Base-by-base conservation (phyloP, 2,113 vertebrate genomes). In the Rhinolophus sinicus region DNA sequence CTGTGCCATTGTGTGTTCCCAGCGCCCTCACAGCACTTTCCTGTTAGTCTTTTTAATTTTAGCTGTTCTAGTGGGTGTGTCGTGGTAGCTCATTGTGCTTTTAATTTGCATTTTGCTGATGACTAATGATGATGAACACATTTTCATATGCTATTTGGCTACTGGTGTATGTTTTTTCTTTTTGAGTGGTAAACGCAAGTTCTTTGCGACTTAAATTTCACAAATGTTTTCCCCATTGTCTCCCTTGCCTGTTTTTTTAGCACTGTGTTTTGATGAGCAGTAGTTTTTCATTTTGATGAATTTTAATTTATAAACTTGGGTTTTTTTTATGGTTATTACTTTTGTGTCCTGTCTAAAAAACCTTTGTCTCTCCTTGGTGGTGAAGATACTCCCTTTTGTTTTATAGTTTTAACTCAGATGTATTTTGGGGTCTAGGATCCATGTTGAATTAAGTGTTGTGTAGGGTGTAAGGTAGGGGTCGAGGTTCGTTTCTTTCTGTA, bases 1-100 rank as follows among this genome's bases (percentile, higher is more conserved):
- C 12, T 0, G 1, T 52, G 38, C 62, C 6, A 2, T 30, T 16
- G 1, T 3, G 0, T 8, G 0, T 40, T 8, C 12, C 65, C 12
- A n/a, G 28, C 26, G 1, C 3, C 76, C 50, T 65, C 52, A 5
- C 73, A 40, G 5, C 30, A 18, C 64, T 22, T 33, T 33, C 18
- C 6, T 13, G 70, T 14, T 21, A 0, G 47, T 58, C 35, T 83
- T 40, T 47, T 44, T 64, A 38, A 30, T n/a, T 65, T 73, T 78
- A 65, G 93, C 47, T 22, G 0, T 65, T 22, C 26, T 24, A 0
- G 78, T 50, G 65, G 67, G n/a, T 35, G 87, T 90, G 54, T 26
- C 12, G 50, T 40, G 9, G 58, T 38, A 10, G 11, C 75, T 67
- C 47, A 8, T 14, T 38, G 64, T 88, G 93, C 83, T 65, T 50